Evolutionary conservation across 2,888 invertebrate species (phyloP).

Genomic region (Archaeoteleia sp.): DNA sequence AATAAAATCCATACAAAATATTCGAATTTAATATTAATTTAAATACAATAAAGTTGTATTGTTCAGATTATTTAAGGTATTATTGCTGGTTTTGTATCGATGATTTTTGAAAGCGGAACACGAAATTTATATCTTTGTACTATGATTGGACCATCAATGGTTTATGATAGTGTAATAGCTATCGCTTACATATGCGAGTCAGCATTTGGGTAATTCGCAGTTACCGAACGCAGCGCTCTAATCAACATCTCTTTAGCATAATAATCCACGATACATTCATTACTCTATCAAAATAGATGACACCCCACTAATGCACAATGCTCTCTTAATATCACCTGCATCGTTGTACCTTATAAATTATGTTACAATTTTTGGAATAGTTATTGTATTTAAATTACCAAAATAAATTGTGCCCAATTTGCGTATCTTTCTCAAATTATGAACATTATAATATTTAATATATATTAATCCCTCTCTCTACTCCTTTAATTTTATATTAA

Average conservation of each 20-base stretch:
- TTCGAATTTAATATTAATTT: too few species aligned
- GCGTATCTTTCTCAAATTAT: too few species aligned
- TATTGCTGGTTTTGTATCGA: too few species aligned
- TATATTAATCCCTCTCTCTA: too few species aligned
- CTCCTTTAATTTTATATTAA: too few species aligned
- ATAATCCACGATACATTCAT: constrained; percentile 62
- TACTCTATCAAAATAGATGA: constrained; percentile 62
- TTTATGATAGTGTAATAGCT: constrained; percentile 10
- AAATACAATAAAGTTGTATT: too few species aligned
- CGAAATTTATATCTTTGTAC: background rate
- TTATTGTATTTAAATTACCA: background rate
- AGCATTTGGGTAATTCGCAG: constrained; percentile 51
- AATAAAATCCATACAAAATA: too few species aligned
- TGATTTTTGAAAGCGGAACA: too few species aligned
- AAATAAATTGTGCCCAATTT: too few species aligned
- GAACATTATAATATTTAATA: too few species aligned
- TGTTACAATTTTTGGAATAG: background rate
- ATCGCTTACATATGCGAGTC: constrained; percentile 44
- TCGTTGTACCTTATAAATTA: too few species aligned
- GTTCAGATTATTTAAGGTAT: too few species aligned
- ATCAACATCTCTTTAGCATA: constrained; percentile 65
- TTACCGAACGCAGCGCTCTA: constrained; percentile 61
- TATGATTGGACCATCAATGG: background rate
- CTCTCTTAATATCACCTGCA: background rate
- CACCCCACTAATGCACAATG: constrained; percentile 9